phyloP scores from a whole-genome alignment of 2,888 invertebrate species.

The Aporophyla lueneburgensis region DNA sequence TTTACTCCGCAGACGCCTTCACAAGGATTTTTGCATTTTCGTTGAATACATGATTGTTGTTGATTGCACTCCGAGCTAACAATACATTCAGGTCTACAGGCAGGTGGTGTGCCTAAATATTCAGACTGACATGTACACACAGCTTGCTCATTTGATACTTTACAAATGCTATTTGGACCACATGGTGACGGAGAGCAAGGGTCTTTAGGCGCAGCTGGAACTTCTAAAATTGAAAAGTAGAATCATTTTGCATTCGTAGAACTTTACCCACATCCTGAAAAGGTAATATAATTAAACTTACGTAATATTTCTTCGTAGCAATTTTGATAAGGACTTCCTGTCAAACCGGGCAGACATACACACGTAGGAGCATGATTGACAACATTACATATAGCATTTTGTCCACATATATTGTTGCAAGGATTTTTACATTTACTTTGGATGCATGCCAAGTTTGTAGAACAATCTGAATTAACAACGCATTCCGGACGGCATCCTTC shows the following conservation, averaged over 20 bases:
- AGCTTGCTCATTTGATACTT: constrained; percentile 92
- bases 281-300: constrained; percentile 57
- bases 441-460: constrained; percentile 93
- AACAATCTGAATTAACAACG: constrained; percentile 93
- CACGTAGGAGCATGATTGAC: constrained; percentile 93
- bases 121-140: constrained; percentile 93
- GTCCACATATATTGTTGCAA: constrained; percentile 94
- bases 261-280: not conserved
- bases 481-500: constrained; percentile 95
- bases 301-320: constrained; percentile 86
- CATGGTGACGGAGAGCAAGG: constrained; percentile 95
- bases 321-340: constrained; percentile 91
- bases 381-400: constrained; percentile 93
- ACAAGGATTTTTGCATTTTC: constrained; percentile 93
- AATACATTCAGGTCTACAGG: constrained; percentile 92
- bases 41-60: constrained; percentile 92
- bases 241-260: not conserved
- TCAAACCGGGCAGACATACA: constrained; percentile 92
- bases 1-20: constrained; percentile 92
- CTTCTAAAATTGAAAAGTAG: constrained; percentile 75
- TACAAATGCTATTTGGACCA: constrained; percentile 94
- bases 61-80: constrained; percentile 92
- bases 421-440: constrained; percentile 94
- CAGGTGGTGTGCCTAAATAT: constrained; percentile 92
- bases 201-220: constrained; percentile 80